Evolutionary conservation across 1,140 invertebrate genomes (phyloP).

Genomic region (Paraescarpia echinospica): DNA sequence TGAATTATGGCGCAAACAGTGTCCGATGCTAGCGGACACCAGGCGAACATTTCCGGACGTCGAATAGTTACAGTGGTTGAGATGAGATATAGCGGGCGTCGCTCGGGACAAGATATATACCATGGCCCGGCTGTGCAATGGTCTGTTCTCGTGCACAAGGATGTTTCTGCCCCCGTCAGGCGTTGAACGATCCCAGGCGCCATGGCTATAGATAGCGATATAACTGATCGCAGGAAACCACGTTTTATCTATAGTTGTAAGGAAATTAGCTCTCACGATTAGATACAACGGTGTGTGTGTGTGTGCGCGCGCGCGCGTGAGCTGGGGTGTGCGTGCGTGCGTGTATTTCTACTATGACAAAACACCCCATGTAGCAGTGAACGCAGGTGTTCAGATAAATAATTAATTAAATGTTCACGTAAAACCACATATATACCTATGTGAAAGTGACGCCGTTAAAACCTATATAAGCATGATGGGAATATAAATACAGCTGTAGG

Average conservation of each 20-base stretch:
- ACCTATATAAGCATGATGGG: too few relatives aligned
- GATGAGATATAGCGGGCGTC: not conserved
- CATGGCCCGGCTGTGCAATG: not conserved
- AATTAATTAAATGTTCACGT: too few relatives aligned
- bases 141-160: not conserved
- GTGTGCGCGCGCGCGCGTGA: not conserved
- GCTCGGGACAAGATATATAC: not conserved
- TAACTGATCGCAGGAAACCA: not conserved
- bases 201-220: not conserved
- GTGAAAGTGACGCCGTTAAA: too few relatives aligned
- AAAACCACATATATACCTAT: too few relatives aligned
- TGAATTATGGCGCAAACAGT: not conserved
- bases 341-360: too few relatives aligned
- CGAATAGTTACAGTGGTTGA: not conserved
- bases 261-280: not conserved
- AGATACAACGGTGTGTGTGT: not conserved
- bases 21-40: not conserved
- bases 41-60: not conserved
- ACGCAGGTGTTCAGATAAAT: too few relatives aligned
- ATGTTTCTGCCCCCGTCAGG: not conserved
- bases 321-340: too few relatives aligned
- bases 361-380: too few relatives aligned
- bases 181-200: not conserved
- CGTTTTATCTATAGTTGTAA: not conserved
- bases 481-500: too few relatives aligned